Conservation (phyloP, 2,113 vertebrate species). For the Bambusicola thoracicus region DNA sequence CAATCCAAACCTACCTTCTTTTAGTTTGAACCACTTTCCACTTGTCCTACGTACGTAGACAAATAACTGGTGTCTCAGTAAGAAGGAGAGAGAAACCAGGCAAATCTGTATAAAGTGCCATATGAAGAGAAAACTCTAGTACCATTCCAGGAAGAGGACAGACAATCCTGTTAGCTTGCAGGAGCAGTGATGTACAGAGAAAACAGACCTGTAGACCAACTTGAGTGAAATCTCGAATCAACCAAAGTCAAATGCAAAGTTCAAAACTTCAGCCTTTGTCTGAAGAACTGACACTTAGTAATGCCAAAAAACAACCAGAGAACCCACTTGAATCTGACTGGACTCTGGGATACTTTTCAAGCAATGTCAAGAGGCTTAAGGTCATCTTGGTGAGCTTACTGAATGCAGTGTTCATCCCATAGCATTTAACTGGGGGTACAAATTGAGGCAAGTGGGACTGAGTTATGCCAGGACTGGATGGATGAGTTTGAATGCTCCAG, state of each 20-base stretch:
- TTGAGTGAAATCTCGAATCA: background rate
- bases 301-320: background rate
- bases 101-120: background rate
- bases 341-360: background rate
- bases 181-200: background rate
- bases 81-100: background rate
- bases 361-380: background rate
- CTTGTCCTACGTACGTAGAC: too few species aligned
- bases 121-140: background rate
- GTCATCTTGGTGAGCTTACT: background rate
- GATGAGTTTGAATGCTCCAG: background rate
- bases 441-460: background rate
- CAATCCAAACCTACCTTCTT: too few species aligned
- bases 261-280: background rate
- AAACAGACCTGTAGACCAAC: accelerated
- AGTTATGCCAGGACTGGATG: background rate
- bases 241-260: background rate
- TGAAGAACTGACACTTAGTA: background rate
- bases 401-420: background rate
- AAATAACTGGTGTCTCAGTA: background rate
- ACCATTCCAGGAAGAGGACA: background rate
- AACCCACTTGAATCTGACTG: background rate
- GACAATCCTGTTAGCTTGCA: background rate
- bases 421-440: background rate
- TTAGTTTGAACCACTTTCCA: too few species aligned